A percentile compares a stretch with the other conserved stretches of the same genome.
phyloP scores from a whole-genome alignment of 2,888 invertebrate genomes.

The Graphium colonna region DNA sequence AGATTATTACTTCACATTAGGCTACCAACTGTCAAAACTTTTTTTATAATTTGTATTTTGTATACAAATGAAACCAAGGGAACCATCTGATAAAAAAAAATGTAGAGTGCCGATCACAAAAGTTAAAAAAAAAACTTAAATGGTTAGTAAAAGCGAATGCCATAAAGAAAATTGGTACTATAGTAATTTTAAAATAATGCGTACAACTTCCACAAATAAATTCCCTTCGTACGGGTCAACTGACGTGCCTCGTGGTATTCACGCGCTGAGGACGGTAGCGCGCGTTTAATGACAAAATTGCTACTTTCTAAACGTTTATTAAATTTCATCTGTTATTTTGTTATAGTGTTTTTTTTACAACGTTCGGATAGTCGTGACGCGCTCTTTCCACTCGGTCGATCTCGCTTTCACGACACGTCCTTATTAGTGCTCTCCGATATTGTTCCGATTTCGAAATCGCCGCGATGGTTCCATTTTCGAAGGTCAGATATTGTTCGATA shows the following conservation, averaged over 20 bases:
- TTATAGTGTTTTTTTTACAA: slow-evolving; percentile 23
- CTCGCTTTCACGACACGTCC: slow-evolving; percentile 67
- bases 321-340: slow-evolving; percentile 41
- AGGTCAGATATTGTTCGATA: not conserved
- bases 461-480: not conserved
- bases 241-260: not conserved
- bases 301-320: slow-evolving; percentile 64
- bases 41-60: too few relatives aligned
- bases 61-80: too few relatives aligned
- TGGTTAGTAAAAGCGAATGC: not conserved
- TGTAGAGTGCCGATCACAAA: too few relatives aligned
- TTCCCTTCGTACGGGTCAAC: not conserved
- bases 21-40: too few relatives aligned
- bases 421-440: slow-evolving; percentile 57
- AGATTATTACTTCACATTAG: too few relatives aligned
- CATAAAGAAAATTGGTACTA: too few relatives aligned
- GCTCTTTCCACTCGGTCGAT: slow-evolving; percentile 42
- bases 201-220: not conserved
- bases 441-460: slow-evolving; percentile 57
- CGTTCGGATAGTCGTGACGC: slow-evolving; percentile 42
- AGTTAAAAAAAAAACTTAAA: too few relatives aligned
- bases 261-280: not conserved
- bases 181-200: not conserved
- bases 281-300: slow-evolving; percentile 35
- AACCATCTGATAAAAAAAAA: too few relatives aligned